These are phyloP conservation scores for Azorinus chamasolen DNA, from an alignment of 2,888 invertebrate genomes.

Conservation along the genomic window DNA sequence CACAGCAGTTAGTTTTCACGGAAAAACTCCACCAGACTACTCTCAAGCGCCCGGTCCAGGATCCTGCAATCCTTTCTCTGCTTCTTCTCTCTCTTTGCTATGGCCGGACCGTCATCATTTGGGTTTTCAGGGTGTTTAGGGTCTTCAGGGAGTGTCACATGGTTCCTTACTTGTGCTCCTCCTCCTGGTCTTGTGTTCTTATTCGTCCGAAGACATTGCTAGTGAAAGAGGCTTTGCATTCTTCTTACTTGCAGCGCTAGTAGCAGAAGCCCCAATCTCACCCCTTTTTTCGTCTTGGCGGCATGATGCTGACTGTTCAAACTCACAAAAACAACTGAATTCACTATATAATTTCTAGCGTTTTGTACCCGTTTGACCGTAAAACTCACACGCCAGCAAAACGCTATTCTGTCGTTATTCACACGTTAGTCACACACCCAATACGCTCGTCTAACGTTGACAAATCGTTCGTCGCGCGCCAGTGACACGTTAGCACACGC, in stretches of 20 bases:
- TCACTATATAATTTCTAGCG: conserved; percentile 14
- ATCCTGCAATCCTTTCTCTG: conserved; percentile 33
- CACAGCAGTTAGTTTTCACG: conserved; percentile 29
- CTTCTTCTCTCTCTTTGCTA: conserved; percentile 31
- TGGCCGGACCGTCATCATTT: conserved; percentile 33
- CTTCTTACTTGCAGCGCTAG: conserved; percentile 5
- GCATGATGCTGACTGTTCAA: too few relatives aligned
- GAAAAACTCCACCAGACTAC: too few relatives aligned
- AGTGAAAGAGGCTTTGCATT: conserved; percentile 25
- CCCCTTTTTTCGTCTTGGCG: conserved; percentile 25
- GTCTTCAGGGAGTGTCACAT: conserved; percentile 39
- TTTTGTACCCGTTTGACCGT: conserved; percentile 20
- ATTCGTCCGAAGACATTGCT: conserved; percentile 28
- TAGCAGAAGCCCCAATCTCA: conserved; percentile 22
- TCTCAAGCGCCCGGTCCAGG: conserved; percentile 38
- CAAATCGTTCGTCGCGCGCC: too few relatives aligned
- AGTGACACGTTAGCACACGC: too few relatives aligned
- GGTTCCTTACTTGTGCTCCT: conserved; percentile 17
- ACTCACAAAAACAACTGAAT: conserved; percentile 12
- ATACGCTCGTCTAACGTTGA: too few relatives aligned
- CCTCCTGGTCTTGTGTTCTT: conserved; percentile 28
- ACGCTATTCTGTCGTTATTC: too few relatives aligned
- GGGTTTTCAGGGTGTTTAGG: conserved; percentile 33
- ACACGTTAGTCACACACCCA: too few relatives aligned
- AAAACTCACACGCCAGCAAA: too few relatives aligned